These are phyloP conservation scores for Coccyzus lansbergi DNA, from an alignment of 2,797 vertebrate genomes.

Conservation along the genomic window DNA sequence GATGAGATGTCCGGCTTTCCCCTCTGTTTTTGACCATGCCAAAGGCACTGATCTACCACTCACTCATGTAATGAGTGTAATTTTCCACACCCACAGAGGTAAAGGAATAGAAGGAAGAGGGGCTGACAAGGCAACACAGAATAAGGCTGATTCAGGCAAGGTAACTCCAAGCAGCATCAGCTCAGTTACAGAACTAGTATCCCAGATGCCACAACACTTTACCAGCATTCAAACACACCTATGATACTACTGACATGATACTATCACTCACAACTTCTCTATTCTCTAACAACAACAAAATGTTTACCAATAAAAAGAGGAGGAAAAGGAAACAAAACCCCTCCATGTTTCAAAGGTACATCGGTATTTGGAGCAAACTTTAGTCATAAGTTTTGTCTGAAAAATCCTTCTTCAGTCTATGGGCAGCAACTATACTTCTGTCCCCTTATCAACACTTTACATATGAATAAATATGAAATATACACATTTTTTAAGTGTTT, in stretches of 20 bases:
- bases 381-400: background rate
- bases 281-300: background rate
- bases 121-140: background rate
- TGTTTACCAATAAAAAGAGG: background rate
- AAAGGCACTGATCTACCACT: background rate
- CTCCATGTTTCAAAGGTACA: background rate
- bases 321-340: fast-evolving
- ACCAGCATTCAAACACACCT: background rate
- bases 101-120: background rate
- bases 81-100: background rate
- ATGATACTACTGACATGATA: background rate
- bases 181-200: background rate
- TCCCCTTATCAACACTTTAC: background rate
- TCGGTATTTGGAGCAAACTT: background rate
- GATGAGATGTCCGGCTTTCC: background rate
- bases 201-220: fast-evolving
- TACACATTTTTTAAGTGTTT: background rate
- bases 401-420: background rate
- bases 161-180: background rate
- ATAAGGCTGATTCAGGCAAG: background rate
- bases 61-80: background rate
- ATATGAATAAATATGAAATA: background rate
- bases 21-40: background rate
- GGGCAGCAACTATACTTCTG: background rate
- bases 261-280: fast-evolving